Evolutionary conservation across 2,113 vertebrate species (phyloP), one percentile per base, ranked within the genome.

Genomic region (Rhagologus leucostigma): DNA sequence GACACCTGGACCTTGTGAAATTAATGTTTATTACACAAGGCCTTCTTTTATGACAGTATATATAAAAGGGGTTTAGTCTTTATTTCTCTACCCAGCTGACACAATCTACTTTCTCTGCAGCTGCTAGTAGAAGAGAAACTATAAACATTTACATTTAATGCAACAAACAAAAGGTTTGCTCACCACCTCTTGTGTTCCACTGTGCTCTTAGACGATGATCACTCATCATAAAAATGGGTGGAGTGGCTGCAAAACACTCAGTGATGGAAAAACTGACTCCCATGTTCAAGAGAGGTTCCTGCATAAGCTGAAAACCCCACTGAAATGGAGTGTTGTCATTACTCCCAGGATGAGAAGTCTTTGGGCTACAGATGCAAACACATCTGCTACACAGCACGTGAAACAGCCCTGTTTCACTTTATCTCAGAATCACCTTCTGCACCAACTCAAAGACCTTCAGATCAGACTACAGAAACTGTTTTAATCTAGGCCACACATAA

Each of bases 151-250:
- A 93, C 46, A 87, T 78, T 62, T 59, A 73, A 79, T 56, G 53
- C 53, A 95, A 87, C 53, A 16, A 95, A 87, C 53, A 16, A 87
- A 94, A 96, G 89, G n/a, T 83, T 95, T 93, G 87, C 84, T 95
- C 93, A 95, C 87, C 91, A 79, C 84, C 84, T 85, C 65, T 77
- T 62, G 69, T 71, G 73, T 56, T 93, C 57, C 81, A 53, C 74
- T 33, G 69, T 1, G 46, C 73, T 84, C 73, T 67, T 3, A 84
- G 59, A 82, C 0, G 2, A 84, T 49, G 81, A 96, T 87, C 93
- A 91, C 87, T 95, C 93, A 96, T 87, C 93, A 39, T 95, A 93
- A 93, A 95, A 95, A 89, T 76, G 89, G 96, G 96, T 94, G 96
- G 93, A 95, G 89, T 5, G 5, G 67, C 91, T 79, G 41, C 65